Evolutionary conservation across 2,797 vertebrate genomes (phyloP), one percentile per base, ranked within the genome.

Genomic region (Thamnophis elegans): DNA sequence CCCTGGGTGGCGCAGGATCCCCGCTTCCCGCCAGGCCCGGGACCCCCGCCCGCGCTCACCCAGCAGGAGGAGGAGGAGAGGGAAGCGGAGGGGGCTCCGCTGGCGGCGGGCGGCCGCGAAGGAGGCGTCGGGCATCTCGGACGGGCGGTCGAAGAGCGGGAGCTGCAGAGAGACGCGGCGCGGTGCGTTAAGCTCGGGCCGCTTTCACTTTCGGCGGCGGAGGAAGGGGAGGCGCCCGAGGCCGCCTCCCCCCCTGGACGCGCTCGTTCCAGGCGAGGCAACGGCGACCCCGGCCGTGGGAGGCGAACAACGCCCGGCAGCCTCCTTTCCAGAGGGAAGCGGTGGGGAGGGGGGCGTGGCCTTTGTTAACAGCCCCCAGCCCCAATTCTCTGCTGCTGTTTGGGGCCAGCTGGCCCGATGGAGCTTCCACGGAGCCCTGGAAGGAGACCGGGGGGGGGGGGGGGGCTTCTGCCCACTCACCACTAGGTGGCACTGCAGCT

Each of bases 81-180:
- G 7, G 36, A 25, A 3, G 73, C 3, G 51, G 5, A 7, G 54
- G 10, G 53, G 51, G 4, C n/a, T 60, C n/a, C 13, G 20, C 12
- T 1, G 0, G 13, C n/a, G 12, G 28, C n/a, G 14, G n/a, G 0
- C 2, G 11, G 1, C 0, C 3, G 9, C 5, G 3, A 0, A 9
- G 42, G 56, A 3, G 12, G 42, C 0, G 58, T 56, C 14, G n/a
- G 59, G 1, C 65, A 42, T 25, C 1, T 5, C 62, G 26, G 20
- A 12, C 28, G 13, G 5, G 13, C 62, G n/a, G n/a, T 11, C 14
- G 62, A 5, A 4, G 28, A 9, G 1, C 20, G 32, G 6, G 22
- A 36, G 56, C 56, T 3, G 54, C 36, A 1, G 9, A 12, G 36
- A 0, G 0, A 47, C 3, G 73, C 36, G 4, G 18, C 73, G 8